Percentiles rank a stretch among this genome's conserved stretches.
phyloP scores from a whole-genome alignment of 1,140 invertebrate species.

The Heliconius eleuchia region DNA sequence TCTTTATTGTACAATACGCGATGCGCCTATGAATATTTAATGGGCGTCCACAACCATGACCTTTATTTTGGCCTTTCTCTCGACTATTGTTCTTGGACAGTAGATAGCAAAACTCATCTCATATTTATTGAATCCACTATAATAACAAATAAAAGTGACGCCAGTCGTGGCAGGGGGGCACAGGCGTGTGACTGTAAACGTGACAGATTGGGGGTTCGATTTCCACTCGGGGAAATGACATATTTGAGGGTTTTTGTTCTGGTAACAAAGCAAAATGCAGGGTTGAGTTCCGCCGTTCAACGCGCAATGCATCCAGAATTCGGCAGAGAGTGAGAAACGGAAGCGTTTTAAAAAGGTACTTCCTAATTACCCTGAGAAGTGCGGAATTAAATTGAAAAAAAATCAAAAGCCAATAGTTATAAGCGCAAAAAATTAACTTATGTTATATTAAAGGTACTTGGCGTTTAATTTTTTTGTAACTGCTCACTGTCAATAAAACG shows the following conservation, averaged over 20 bases:
- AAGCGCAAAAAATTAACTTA: constrained; percentile 16
- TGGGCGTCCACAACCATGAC: constrained; percentile 59
- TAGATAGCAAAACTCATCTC: constrained; percentile 30
- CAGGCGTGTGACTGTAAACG: no score
- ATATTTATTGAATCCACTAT: constrained; percentile 11
- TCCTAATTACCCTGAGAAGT: no score
- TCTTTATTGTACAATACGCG: constrained; percentile 49
- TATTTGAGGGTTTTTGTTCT: no score
- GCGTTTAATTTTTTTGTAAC: constrained; percentile 28
- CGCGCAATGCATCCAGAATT: no score
- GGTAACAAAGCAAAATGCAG: no score
- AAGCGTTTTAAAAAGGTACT: no score
- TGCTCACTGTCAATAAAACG: constrained; percentile 26
- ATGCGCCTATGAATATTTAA: constrained; percentile 70
- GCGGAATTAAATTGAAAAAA: no score
- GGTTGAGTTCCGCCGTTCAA: no score
- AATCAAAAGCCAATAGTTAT: background rate
- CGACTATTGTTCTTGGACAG: constrained; percentile 61
- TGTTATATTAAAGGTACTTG: background rate
- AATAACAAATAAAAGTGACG: constrained; percentile 6
- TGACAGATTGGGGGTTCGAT: no score
- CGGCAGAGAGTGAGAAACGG: no score
- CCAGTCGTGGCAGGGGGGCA: no score
- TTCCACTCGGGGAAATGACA: no score
- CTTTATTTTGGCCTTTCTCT: constrained; percentile 68